These are phyloP conservation scores for Okamejei kenojei DNA, from an alignment of 2,797 vertebrate genomes.

Conservation along the genomic window DNA sequence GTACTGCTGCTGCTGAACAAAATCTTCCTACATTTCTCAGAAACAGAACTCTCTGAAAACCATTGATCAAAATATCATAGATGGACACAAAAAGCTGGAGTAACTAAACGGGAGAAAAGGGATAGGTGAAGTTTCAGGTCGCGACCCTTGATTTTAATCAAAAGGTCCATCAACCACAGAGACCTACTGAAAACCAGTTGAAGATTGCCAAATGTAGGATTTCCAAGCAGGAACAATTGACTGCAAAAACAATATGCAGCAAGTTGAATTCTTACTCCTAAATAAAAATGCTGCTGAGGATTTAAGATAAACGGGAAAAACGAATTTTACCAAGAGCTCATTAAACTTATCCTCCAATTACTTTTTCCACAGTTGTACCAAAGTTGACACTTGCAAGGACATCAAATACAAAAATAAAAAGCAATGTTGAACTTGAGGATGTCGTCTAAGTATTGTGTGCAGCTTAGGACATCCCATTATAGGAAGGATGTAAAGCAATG, in stretches of 20 bases:
- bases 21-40: not conserved
- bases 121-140: no score
- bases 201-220: not conserved
- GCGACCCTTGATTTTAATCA: not conserved
- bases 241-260: not conserved
- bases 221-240: not conserved
- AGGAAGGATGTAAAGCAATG: not conserved
- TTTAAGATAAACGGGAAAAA: not conserved
- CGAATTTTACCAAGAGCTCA: not conserved
- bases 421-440: not conserved
- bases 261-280: not conserved
- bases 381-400: not conserved
- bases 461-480: not conserved
- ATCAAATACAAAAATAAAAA: not conserved
- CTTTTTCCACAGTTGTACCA: not conserved
- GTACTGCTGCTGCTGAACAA: not conserved
- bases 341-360: not conserved
- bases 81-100: no score
- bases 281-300: not conserved
- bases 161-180: not conserved
- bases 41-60: not conserved
- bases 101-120: no score
- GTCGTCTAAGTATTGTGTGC: not conserved
- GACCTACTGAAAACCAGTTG: not conserved
- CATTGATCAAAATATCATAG: not conserved